Percentiles rank a stretch among this genome's conserved stretches.
Conservation (phyloP, 2,113 vertebrate species). For the Corvus hawaiiensis region DNA sequence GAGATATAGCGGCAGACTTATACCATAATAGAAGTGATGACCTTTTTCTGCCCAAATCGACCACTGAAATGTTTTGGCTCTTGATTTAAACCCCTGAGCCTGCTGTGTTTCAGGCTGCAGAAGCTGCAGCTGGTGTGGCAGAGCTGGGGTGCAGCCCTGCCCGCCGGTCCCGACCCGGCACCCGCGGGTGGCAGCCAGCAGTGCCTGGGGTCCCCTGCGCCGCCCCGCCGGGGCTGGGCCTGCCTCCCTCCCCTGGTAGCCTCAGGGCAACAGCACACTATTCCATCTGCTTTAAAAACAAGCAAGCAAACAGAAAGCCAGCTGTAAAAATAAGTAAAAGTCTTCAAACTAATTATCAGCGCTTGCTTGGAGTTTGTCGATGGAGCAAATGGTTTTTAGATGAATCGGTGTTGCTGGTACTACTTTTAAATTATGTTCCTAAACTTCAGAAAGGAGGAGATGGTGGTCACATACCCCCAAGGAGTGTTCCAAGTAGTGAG, state of each 20-base stretch:
- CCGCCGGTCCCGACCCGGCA: rapidly evolving
- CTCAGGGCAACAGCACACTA: not conserved
- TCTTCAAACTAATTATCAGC: not conserved
- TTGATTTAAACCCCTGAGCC: not conserved
- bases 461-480: rapidly evolving
- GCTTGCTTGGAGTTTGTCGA: rapidly evolving
- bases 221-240: rapidly evolving
- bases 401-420: rapidly evolving
- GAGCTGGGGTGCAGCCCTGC: rapidly evolving
- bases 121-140: rapidly evolving
- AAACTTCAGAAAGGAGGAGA: not conserved
- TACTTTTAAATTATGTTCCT: not conserved
- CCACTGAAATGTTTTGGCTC: rapidly evolving
- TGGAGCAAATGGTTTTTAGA: not conserved
- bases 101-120: not conserved
- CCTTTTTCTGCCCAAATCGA: not conserved
- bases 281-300: not conserved
- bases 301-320: not conserved
- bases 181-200: not conserved
- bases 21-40: rapidly evolving
- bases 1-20: not conserved
- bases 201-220: rapidly evolving
- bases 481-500: not conserved
- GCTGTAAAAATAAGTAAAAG: not conserved
- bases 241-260: not conserved